Evolutionary conservation across 2,797 vertebrate genomes (phyloP).

Genomic region (Paramormyrops hopkinsi): DNA sequence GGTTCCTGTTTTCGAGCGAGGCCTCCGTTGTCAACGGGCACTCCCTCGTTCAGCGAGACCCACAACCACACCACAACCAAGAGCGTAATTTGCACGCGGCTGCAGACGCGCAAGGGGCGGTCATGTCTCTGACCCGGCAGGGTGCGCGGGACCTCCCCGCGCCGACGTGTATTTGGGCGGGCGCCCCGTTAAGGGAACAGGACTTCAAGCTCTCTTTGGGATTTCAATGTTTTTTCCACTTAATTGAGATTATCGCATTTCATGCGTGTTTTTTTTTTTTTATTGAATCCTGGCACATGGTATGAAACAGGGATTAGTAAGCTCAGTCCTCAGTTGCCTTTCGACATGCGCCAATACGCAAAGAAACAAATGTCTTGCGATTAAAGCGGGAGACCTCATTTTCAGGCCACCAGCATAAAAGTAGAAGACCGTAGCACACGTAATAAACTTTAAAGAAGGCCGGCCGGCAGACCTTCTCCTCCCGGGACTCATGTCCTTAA

Average conservation of each 20-base stretch:
- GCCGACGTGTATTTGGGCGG: neutral
- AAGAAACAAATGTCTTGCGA: neutral
- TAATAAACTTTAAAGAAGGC: neutral
- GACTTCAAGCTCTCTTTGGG: slow-evolving; percentile 1
- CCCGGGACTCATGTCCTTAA: slow-evolving; percentile 1
- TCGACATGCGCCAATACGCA: neutral
- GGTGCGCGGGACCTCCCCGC: neutral
- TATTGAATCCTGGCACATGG: slow-evolving; percentile 19
- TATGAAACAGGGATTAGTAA: slow-evolving; percentile 20
- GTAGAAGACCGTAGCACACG: neutral
- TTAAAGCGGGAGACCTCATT: neutral
- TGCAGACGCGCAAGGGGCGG: neutral
- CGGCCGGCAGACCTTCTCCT: neutral
- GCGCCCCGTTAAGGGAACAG: neutral
- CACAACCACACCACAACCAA: neutral
- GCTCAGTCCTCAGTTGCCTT: slow-evolving; percentile 11
- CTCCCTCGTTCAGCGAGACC: neutral
- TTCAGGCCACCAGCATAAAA: neutral
- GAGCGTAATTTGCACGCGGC: slow-evolving; percentile 2
- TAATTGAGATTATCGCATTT: slow-evolving; percentile 21
- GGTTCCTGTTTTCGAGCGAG: neutral
- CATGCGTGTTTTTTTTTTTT: slow-evolving; percentile 2
- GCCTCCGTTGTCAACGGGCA: neutral
- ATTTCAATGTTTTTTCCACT: slow-evolving; percentile 8
- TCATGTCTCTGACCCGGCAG: neutral